These are phyloP conservation scores for Phortica magna DNA, from an alignment of 2,888 invertebrate genomes.

Conservation along the genomic window DNA sequence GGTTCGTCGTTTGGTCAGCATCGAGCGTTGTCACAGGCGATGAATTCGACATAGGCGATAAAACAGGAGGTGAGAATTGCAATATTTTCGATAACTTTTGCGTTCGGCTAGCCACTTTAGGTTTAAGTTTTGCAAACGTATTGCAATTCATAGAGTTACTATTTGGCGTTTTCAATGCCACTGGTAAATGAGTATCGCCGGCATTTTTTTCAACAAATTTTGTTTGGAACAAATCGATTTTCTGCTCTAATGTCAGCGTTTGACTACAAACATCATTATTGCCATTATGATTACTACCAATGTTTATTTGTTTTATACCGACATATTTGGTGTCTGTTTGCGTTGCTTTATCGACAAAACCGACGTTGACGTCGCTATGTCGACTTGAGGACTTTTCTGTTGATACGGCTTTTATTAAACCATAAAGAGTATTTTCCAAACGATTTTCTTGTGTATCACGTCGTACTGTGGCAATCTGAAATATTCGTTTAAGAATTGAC, in stretches of 20 bases:
- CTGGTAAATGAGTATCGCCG: no score
- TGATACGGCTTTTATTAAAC: conserved; percentile 48
- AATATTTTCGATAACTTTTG: no score
- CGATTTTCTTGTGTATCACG: conserved; percentile 67
- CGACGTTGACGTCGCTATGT: neutral
- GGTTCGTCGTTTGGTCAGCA: neutral
- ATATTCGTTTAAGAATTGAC: neutral
- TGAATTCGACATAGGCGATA: conserved; percentile 34
- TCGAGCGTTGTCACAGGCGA: conserved; percentile 10
- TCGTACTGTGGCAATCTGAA: conserved; percentile 67
- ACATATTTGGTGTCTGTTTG: conserved; percentile 40
- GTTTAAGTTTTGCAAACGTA: neutral
- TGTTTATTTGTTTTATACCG: neutral
- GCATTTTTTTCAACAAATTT: conserved; percentile 50
- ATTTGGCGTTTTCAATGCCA: neutral
- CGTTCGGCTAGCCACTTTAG: no score
- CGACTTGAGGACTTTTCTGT: conserved; percentile 27
- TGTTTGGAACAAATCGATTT: conserved; percentile 73
- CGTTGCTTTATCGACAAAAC: conserved; percentile 51
- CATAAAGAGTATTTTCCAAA: conserved; percentile 57
- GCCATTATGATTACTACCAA: neutral
- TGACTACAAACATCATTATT: conserved; percentile 33
- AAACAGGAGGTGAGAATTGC: no score
- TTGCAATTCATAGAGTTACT: neutral
- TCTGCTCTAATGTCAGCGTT: conserved; percentile 58